Base-by-base conservation (phyloP, 2,888 invertebrate species). In the Linnaemya vulpina region DNA sequence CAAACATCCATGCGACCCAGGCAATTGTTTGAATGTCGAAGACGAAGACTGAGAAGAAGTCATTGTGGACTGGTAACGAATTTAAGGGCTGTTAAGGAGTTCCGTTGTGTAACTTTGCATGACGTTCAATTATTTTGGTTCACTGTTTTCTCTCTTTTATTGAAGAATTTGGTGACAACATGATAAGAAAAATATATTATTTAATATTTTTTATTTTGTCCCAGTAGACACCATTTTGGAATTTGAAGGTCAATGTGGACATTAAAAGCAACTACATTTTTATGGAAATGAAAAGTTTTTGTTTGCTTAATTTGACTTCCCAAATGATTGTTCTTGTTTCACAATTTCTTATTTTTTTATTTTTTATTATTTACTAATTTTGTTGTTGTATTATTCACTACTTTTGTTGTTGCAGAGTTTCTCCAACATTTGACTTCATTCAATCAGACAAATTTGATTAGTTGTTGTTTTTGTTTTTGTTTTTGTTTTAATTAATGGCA, bases 11-110 rank as follows among this genome's bases (percentile, higher is more conserved):
- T 79, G 74, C 62, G 87, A 55, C 9, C 75, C 43, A 22, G 88
- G 71, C 73, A 89, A 73, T 86, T 87, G 76, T 77, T 86, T 75
- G 73, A 30, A 46, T 58, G 74, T 77, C 8, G 30, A 20, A 20
- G 51, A 13, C 17, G 78, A 43, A 49, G 17, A 40, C n/a, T n/a
- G n/a, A 30, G 60, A 65, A 22, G 60, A 65, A 40, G 63, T 7
- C 86, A 86, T 86, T 75, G 65, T 68, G 65, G 46, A 62, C 35
- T 35, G 13, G 38, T 63, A 38, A 10, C 13, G 25, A 51, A 67
- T 63, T 82, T 74, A 46, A n/a, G 71, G 62, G 15, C 30, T 30
- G 5, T 68, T 40, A 73, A 53, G 53, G 22, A 79, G 67, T 22
- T 74, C 25, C 62, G 53, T 73, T 65, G 51, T 55, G 7, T 74